phyloP scores from a whole-genome alignment of 2,113 vertebrate genomes.

The Tachycineta bicolor region DNA sequence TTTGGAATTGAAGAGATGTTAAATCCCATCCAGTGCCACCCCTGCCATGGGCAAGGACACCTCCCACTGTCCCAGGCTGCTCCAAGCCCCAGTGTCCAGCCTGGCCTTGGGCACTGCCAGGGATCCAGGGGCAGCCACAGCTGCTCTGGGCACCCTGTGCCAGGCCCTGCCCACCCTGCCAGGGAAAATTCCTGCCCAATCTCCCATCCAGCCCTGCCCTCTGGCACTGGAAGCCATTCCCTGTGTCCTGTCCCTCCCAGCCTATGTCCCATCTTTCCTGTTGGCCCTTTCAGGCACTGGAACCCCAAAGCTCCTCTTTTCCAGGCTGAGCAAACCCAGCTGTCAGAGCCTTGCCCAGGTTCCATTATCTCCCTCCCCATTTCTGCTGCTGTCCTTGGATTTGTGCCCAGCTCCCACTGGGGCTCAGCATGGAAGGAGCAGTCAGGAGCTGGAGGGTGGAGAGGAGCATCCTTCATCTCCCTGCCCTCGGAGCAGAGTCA shows the following conservation, averaged over 20 bases:
- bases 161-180: neutral
- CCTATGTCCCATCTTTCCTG: neutral
- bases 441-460: neutral
- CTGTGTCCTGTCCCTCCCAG: neutral
- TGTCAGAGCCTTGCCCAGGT: neutral
- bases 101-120: neutral
- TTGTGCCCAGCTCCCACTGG: neutral
- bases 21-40: accelerated
- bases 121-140: neutral
- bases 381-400: accelerated
- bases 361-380: neutral
- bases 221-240: neutral
- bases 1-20: neutral
- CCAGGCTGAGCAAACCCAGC: neutral
- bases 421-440: neutral
- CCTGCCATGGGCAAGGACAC: neutral
- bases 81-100: neutral
- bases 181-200: neutral
- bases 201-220: neutral
- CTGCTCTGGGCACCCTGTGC: neutral
- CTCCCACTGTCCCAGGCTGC: neutral
- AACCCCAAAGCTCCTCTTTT: neutral
- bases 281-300: too few species aligned
- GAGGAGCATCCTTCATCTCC: neutral
- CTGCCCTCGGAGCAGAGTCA: neutral